These are phyloP conservation scores for Tinamus guttatus DNA, from an alignment of 2,113 vertebrate species.

Conservation along the genomic window DNA sequence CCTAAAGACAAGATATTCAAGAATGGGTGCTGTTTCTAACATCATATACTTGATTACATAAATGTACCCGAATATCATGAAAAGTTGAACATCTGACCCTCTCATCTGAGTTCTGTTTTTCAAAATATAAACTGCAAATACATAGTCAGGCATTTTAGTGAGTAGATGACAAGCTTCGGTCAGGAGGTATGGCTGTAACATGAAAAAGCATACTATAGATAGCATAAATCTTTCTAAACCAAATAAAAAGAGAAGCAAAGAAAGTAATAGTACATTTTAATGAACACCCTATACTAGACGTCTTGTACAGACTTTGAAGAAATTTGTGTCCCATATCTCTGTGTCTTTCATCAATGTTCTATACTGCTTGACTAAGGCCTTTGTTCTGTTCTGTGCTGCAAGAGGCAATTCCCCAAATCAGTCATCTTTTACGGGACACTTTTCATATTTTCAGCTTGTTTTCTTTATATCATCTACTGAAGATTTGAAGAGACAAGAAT, in stretches of 20 bases:
- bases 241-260: background rate
- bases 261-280: background rate
- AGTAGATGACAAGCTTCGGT: background rate
- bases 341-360: background rate
- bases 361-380: background rate
- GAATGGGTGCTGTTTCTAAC: background rate
- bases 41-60: background rate
- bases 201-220: background rate
- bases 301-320: background rate
- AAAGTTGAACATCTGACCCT: background rate
- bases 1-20: background rate
- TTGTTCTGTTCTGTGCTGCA: background rate
- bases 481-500: background rate
- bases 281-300: background rate
- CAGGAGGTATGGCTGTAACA: background rate
- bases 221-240: background rate
- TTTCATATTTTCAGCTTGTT: background rate
- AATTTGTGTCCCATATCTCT: background rate
- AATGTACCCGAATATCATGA: background rate
- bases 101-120: background rate
- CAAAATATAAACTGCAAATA: background rate
- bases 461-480: background rate
- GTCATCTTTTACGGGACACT: background rate
- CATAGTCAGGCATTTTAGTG: background rate
- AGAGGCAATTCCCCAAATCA: background rate